These are phyloP conservation scores for Luidia sarsii DNA, from an alignment of 53 echinoderm and acorn worm genomes.

Conservation along the genomic window DNA sequence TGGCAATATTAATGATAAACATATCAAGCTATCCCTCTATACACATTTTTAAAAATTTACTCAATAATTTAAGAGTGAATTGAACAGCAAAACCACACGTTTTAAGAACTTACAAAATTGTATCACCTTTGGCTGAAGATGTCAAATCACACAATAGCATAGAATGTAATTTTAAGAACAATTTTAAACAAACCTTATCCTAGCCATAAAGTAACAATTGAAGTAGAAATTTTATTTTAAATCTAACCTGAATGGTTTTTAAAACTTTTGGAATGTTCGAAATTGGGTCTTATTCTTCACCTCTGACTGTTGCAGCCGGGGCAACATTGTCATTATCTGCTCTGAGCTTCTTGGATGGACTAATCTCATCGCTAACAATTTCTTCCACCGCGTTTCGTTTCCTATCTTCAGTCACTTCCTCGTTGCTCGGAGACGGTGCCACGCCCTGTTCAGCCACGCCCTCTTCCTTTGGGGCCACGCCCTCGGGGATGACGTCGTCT, in stretches of 20 bases:
- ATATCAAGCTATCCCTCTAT: too few relatives aligned
- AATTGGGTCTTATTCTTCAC: conserved; percentile 10
- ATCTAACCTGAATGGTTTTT: not conserved
- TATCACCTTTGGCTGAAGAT: not conserved
- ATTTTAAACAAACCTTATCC: not conserved
- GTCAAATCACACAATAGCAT: not conserved
- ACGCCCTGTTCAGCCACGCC: not conserved
- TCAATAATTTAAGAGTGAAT: too few relatives aligned
- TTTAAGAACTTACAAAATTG: too few relatives aligned
- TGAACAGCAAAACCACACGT: too few relatives aligned
- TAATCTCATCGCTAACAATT: not conserved
- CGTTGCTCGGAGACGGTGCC: too few relatives aligned
- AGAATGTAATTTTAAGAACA: not conserved
- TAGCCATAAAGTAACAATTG: not conserved
- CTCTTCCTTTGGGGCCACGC: conserved; percentile 6
- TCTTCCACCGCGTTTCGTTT: not conserved
- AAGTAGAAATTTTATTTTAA: not conserved
- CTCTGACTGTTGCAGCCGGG: not conserved
- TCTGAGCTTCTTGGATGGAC: conserved; percentile 27
- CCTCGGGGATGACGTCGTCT: not conserved
- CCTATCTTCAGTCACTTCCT: not conserved
- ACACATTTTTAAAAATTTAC: too few relatives aligned
- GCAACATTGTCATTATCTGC: not conserved
- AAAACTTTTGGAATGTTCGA: not conserved
- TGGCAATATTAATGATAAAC: too few relatives aligned